Conservation (phyloP, 2,888 invertebrate species). For the Syrphus vitripennis region DNA sequence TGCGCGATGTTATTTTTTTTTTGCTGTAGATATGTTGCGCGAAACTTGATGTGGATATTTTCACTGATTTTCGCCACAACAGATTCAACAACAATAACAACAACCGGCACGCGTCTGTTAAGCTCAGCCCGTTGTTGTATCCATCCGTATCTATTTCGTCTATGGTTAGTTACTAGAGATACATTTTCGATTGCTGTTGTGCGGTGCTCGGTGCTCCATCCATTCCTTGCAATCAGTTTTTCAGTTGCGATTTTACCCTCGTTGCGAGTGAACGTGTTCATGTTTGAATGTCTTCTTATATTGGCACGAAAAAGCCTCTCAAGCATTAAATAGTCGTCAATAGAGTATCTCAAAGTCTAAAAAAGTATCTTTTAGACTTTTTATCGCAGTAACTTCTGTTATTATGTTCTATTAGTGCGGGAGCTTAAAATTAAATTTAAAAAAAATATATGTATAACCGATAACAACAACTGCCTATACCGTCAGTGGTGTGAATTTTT, state of each 20-base stretch:
- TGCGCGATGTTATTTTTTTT: not conserved
- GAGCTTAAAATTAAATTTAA: slow-evolving; percentile 1
- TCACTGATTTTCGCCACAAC: slow-evolving; percentile 48
- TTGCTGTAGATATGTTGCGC: not conserved
- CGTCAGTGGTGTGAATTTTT: slow-evolving; percentile 30
- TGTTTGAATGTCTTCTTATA: slow-evolving; percentile 30
- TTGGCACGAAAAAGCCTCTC: slow-evolving; percentile 16
- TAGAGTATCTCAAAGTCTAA: slow-evolving; percentile 24
- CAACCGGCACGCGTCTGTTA: slow-evolving; percentile 63
- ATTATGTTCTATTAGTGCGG: slow-evolving; percentile 18
- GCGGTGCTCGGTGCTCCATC: not conserved
- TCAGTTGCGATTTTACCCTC: slow-evolving; percentile 70
- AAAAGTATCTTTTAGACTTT: slow-evolving; percentile 27
- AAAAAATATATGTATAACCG: not conserved
- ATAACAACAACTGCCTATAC: not conserved
- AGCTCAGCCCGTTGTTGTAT: not conserved
- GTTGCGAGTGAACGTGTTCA: slow-evolving; percentile 65
- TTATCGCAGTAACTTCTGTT: slow-evolving; percentile 14
- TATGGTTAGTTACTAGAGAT: slow-evolving; percentile 59
- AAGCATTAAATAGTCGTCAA: not conserved
- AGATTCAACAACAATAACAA: slow-evolving; percentile 15
- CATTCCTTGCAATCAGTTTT: not conserved
- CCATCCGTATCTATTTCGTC: slow-evolving; percentile 40
- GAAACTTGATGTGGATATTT: not conserved
- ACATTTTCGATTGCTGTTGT: slow-evolving; percentile 54